phyloP scores from a whole-genome alignment of 2,113 vertebrate genomes.

The Nematolebias whitei region DNA sequence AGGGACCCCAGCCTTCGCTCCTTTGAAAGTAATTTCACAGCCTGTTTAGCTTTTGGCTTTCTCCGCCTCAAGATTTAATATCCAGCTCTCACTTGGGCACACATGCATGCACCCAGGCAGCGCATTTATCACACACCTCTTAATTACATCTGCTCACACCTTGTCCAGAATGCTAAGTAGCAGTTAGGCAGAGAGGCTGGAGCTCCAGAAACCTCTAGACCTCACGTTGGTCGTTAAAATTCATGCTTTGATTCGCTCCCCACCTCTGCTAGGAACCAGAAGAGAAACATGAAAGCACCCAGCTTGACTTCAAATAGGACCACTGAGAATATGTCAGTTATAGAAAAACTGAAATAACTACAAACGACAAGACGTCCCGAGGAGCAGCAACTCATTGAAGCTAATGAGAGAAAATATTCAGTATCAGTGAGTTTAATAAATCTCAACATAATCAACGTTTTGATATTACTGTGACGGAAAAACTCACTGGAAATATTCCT shows the following conservation, averaged over 20 bases:
- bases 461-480: too few relatives aligned
- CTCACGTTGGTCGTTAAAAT: slow-evolving; percentile 69
- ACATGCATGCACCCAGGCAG: slow-evolving; percentile 9
- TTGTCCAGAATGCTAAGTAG: slow-evolving; percentile 68
- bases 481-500: too few relatives aligned
- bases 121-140: slow-evolving; percentile 64
- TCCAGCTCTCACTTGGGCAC: slow-evolving; percentile 25
- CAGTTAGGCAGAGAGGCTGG: slow-evolving; percentile 50
- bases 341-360: slow-evolving; percentile 11
- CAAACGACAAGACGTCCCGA: slow-evolving; percentile 30
- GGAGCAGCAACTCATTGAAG: slow-evolving; percentile 18
- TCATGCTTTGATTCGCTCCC: slow-evolving; percentile 65
- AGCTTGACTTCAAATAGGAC: slow-evolving; percentile 56
- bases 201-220: slow-evolving; percentile 46
- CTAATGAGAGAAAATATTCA: background rate
- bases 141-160: slow-evolving; percentile 64
- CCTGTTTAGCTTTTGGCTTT: slow-evolving; percentile 66
- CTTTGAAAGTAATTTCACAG: slow-evolving; percentile 76
- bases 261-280: slow-evolving; percentile 52
- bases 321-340: slow-evolving; percentile 32
- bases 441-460: background rate
- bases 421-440: background rate
- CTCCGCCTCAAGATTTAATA: slow-evolving; percentile 64
- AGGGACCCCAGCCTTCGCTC: slow-evolving; percentile 53
- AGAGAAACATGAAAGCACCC: slow-evolving; percentile 54